Base-by-base conservation (phyloP, 2,888 invertebrate genomes). In the Phalera bucephala region DNA sequence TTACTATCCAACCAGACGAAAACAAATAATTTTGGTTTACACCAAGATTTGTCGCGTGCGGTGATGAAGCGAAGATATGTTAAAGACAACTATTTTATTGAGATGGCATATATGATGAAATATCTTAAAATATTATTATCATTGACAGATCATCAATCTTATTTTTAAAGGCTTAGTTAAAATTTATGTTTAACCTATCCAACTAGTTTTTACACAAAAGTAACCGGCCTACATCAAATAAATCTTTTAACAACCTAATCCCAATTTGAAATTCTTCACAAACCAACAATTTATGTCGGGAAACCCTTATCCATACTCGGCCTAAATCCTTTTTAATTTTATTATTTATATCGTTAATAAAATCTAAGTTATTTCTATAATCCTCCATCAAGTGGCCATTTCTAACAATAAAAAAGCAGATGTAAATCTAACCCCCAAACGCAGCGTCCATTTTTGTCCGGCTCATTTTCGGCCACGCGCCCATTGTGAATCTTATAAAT, bases 401-500 rank as follows among this genome's bases (percentile, higher is more conserved):
- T 27, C 38, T n/a, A 14, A 26, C 40, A 36, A 19, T 41, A 39
- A 35, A n/a, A 21, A 50, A 40, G 66, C 79, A 80, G 76, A 78
- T 78, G 76, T 52, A 48, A 28, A 28, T 37, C 21, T 44, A 74
- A 75, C 78, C 79, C 79, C 71, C 42, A 39, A 50, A 35, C 21
- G 45, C 34, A 29, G 36, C 46, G 58, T 40, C 31, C 46, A 64
- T 52, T 67, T 65, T 59, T 55, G 68, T 74, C 71, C 73, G 28
- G 8, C 65, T 53, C 64, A 64, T 58, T 68, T 66, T 68, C 48
- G 33, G 63, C 59, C 83, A 79, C 84, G 80, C 64, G 80, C 63
- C 76, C 49, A 66, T 81, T 84, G 79, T 83, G 56, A 12, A 55
- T 52, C 54, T 52, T 63, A 70, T 66, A 75, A 73, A 75, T 70